These are phyloP conservation scores for Apamea sordens DNA, from an alignment of 2,888 invertebrate species.

Conservation along the genomic window DNA sequence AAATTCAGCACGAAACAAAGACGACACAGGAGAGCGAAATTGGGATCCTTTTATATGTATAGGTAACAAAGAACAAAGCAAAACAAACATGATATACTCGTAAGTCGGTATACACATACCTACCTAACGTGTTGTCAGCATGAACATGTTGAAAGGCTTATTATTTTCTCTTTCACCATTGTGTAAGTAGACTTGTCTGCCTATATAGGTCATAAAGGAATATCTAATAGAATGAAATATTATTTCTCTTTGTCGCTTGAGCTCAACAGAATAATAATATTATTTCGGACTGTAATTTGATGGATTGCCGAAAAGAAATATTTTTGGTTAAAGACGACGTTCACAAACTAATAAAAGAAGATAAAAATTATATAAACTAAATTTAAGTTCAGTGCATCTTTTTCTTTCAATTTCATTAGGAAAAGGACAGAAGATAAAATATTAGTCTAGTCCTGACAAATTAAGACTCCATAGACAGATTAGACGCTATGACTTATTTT, in stretches of 20 bases:
- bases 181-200: conserved; percentile 15
- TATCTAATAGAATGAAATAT: conserved; percentile 30
- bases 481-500: too few species aligned
- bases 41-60: conserved; percentile 8
- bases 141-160: conserved; percentile 25
- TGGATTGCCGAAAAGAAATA: background rate
- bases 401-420: too few species aligned
- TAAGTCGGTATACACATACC: background rate
- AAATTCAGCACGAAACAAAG: conserved; percentile 4
- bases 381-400: too few species aligned
- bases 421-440: too few species aligned
- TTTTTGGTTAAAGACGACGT: background rate
- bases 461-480: too few species aligned
- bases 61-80: conserved; percentile 18
- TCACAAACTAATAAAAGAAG: too few species aligned
- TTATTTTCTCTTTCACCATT: conserved; percentile 10
- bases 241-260: conserved; percentile 23
- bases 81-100: conserved; percentile 2
- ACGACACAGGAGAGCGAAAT: background rate
- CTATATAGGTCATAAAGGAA: conserved; percentile 15
- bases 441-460: too few species aligned
- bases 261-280: conserved; percentile 19
- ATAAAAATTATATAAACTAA: too few species aligned
- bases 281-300: background rate
- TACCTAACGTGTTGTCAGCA: conserved; percentile 9